Evolutionary conservation across 2,888 invertebrate genomes (phyloP).

Genomic region (Agrotis exclamationis): DNA sequence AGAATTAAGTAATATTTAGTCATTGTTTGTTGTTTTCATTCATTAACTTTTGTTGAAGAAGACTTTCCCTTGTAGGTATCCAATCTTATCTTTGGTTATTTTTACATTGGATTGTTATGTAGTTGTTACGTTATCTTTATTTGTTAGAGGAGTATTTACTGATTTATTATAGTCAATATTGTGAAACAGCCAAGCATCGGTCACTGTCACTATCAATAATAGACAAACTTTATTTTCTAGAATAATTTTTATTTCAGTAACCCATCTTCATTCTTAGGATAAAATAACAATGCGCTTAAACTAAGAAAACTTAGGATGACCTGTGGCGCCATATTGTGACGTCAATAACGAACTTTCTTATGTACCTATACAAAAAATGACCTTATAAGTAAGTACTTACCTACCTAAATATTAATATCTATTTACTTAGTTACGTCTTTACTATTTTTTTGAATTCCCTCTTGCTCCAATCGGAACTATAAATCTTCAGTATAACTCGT

Average conservation of each 20-base stretch:
- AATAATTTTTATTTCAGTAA: neutral
- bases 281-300: too few relatives aligned
- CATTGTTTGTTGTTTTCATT: slow-evolving; percentile 31
- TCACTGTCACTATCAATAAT: neutral
- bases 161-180: slow-evolving; percentile 2
- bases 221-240: too few relatives aligned
- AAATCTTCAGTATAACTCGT: too few relatives aligned
- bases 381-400: too few relatives aligned
- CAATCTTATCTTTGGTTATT: neutral
- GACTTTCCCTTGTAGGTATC: slow-evolving; percentile 20
- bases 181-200: neutral
- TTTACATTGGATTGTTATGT: neutral
- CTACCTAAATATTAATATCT: too few relatives aligned
- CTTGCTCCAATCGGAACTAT: neutral
- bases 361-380: too few relatives aligned
- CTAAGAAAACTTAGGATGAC: too few relatives aligned
- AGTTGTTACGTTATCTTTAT: neutral
- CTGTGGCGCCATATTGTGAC: too few relatives aligned
- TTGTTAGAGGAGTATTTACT: neutral
- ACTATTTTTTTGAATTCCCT: too few relatives aligned
- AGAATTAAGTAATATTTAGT: slow-evolving; percentile 17
- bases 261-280: too few relatives aligned
- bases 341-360: too few relatives aligned
- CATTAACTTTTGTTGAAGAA: neutral
- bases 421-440: too few relatives aligned